A percentile compares a stretch with the other conserved stretches of the same genome.
phyloP scores from a whole-genome alignment of 1,140 invertebrate species.

The Hylyphantes graminicola region DNA sequence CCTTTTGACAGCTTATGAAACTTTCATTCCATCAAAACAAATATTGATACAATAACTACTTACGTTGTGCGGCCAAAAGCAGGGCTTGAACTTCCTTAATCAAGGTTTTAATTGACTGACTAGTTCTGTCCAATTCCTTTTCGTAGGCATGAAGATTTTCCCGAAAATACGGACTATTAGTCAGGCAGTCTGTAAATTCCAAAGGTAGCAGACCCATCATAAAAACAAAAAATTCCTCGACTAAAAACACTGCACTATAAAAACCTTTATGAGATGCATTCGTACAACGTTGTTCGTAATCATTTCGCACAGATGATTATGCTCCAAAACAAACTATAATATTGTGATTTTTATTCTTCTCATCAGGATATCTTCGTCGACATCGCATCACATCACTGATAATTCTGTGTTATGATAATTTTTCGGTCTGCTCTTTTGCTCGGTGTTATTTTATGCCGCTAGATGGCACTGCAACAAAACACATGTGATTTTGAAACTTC shows the following conservation, averaged over 20 bases:
- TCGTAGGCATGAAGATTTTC: conserved; percentile 96
- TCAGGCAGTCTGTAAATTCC: conserved; percentile 97
- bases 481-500: conserved; percentile 26
- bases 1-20: too few species aligned
- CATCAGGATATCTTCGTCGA: too few species aligned
- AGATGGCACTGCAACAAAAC: conserved; percentile 18
- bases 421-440: too few species aligned
- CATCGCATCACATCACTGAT: neutral
- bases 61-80: conserved; percentile 90
- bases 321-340: too few species aligned
- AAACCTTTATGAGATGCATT: too few species aligned
- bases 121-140: conserved; percentile 94
- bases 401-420: neutral
- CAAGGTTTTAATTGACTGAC: conserved; percentile 93
- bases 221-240: neutral
- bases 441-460: neutral
- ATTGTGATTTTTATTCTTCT: too few species aligned
- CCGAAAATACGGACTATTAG: conserved; percentile 95
- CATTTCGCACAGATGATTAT: too few species aligned
- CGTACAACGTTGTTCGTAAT: too few species aligned
- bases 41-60: conserved; percentile 70
- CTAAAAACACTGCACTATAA: too few species aligned
- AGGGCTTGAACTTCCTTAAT: conserved; percentile 97
- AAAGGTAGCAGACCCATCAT: conserved; percentile 89
- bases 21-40: neutral